A percentile compares a stretch with the other conserved stretches of the same genome.
These are phyloP conservation scores for Vandiemenella viatica DNA, from an alignment of 2,888 invertebrate genomes.

Conservation along the genomic window DNA sequence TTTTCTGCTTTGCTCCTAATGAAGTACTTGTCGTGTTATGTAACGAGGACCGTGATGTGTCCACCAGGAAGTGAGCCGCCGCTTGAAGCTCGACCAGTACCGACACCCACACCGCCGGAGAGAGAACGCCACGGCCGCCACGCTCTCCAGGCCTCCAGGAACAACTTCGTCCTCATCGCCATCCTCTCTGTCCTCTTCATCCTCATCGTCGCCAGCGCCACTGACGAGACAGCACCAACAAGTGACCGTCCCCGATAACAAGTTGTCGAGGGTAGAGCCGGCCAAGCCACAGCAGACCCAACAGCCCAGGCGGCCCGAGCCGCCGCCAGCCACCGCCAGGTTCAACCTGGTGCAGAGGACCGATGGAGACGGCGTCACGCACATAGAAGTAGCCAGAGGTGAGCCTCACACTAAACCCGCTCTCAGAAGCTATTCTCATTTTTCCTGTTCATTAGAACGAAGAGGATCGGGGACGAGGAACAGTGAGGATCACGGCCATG, in stretches of 20 bases:
- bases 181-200: neutral
- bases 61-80: conserved; percentile 20
- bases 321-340: conserved; percentile 7
- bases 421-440: no score
- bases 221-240: no score
- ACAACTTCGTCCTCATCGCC: neutral
- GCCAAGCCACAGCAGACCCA: neutral
- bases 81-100: conserved; percentile 19
- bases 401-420: neutral
- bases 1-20: no score
- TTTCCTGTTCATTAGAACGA: no score
- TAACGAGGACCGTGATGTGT: no score
- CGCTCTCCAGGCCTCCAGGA: conserved; percentile 1
- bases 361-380: conserved; percentile 34
- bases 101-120: conserved; percentile 16
- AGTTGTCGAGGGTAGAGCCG: neutral
- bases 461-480: conserved; percentile 4
- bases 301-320: neutral
- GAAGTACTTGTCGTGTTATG: no score
- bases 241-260: neutral
- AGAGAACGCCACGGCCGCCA: conserved; percentile 3
- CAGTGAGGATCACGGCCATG: conserved; percentile 15
- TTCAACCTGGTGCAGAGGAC: conserved; percentile 33
- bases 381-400: conserved; percentile 29
- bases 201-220: neutral